Evolutionary conservation across 2,113 vertebrate genomes (phyloP).

Genomic region (Pachyramphus minor): DNA sequence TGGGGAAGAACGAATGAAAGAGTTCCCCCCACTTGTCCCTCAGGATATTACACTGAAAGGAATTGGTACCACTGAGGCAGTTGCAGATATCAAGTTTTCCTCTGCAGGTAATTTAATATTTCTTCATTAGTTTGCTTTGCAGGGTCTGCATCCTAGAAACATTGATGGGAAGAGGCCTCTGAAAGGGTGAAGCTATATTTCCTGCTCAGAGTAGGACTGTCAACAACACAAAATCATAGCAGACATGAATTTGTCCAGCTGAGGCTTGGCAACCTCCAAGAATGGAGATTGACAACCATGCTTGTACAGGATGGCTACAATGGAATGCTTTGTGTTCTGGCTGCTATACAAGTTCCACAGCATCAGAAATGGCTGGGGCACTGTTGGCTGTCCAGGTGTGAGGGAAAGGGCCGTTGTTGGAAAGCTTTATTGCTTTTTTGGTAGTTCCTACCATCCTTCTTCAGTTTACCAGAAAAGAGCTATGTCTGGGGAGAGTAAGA

Average conservation of each 20-base stretch:
- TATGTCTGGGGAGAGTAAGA: background rate
- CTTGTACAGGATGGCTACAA: background rate
- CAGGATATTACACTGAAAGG: constrained; percentile 83
- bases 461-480: background rate
- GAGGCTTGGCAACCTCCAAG: background rate
- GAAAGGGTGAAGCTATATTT: background rate
- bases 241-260: background rate
- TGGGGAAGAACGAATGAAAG: constrained; percentile 86
- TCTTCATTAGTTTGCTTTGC: background rate
- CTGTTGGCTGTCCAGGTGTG: background rate
- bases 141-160: background rate
- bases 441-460: background rate
- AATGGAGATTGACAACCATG: background rate
- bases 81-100: constrained; percentile 90
- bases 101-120: constrained; percentile 84
- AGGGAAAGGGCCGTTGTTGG: background rate
- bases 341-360: background rate
- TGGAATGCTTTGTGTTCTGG: background rate
- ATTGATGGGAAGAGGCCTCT: background rate
- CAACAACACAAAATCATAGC: background rate
- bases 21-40: constrained; percentile 81
- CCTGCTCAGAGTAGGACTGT: background rate
- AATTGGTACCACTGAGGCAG: constrained; percentile 72
- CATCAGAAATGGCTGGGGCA: background rate
- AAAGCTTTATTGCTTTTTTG: background rate